Evolutionary conservation across 1,140 invertebrate genomes (phyloP), one percentile per base, ranked within the genome.

Genomic region (Hyles euphorbiae): DNA sequence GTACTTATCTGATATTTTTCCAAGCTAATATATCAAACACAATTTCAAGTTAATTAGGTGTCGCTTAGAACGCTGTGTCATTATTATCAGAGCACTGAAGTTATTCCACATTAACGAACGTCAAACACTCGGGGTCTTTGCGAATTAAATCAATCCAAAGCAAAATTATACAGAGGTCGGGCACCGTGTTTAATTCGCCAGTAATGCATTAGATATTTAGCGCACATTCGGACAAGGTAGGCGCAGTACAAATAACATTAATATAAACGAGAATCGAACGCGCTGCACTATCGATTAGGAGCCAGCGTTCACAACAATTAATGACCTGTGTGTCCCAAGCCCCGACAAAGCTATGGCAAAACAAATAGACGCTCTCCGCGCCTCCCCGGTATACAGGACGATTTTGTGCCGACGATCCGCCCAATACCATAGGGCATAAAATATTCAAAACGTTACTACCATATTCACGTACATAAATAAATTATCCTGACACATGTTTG

Each of bases 251-350:
- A 87, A 88, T 86, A 87, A 81, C 85, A 87, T 86, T 88, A 86
- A 88, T 85, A 88, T 85, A 88, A 86, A 88, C 80, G 82, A 78
- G 82, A 88, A 86, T 86, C 82, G 85, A 85, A 85, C 83, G 80
- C 76, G 73, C 78, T 75, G 68, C 70, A 72, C 82, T 86, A 88
- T 88, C 83, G 85, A 88, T 88, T 88, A 88, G 85, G 74, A 86
- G 74, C 74, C 66, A 73, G 81, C 82, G 85, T 81, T 86, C 83
- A 85, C 83, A 83, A 88, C 85, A 88, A 88, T 88, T 88, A 88
- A 88, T 88, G 85, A 86, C 85, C 81, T 88, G 83, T 81, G 86
- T 86, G 85, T 86, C 83, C 78, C 80, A 79, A 74, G 78, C 75
- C 76, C 76, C 81, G 81, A 86, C 85, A 86, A 86, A 86, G 81